Conservation (phyloP, 2,113 vertebrate genomes). For the Ceuthmochares aereus region DNA sequence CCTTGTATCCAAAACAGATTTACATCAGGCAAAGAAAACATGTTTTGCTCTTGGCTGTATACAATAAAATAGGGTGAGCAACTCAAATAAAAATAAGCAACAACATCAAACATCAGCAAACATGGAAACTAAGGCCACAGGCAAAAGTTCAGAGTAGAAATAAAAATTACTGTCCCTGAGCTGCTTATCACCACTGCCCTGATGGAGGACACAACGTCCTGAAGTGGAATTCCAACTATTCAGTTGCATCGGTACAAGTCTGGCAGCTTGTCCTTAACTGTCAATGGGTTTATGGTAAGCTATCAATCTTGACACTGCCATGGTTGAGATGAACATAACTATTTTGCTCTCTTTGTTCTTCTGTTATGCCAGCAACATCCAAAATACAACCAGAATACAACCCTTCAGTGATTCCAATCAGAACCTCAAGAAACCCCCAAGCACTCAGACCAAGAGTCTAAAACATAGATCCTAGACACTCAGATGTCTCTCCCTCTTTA, state of each 20-base stretch:
- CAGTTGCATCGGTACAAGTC: neutral
- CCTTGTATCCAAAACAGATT: neutral
- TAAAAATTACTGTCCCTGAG: neutral
- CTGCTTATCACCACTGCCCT: neutral
- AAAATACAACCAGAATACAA: neutral
- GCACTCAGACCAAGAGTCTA: neutral
- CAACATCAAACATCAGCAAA: neutral
- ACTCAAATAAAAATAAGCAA: neutral
- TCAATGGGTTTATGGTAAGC: neutral
- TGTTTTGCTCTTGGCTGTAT: neutral
- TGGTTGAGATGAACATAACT: neutral
- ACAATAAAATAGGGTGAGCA: neutral
- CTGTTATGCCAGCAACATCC: neutral
- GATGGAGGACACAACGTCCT: neutral
- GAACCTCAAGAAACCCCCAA: neutral
- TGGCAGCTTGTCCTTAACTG: neutral
- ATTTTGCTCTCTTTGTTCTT: neutral
- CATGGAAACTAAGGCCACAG: neutral
- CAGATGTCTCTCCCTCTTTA: neutral
- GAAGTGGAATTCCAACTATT: neutral
- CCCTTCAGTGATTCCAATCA: neutral
- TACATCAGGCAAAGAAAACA: neutral
- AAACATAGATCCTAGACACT: neutral
- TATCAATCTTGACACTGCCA: neutral
- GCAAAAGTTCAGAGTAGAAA: neutral